These are phyloP conservation scores for Ips nitidus DNA, from an alignment of 1,140 invertebrate species.

Conservation along the genomic window DNA sequence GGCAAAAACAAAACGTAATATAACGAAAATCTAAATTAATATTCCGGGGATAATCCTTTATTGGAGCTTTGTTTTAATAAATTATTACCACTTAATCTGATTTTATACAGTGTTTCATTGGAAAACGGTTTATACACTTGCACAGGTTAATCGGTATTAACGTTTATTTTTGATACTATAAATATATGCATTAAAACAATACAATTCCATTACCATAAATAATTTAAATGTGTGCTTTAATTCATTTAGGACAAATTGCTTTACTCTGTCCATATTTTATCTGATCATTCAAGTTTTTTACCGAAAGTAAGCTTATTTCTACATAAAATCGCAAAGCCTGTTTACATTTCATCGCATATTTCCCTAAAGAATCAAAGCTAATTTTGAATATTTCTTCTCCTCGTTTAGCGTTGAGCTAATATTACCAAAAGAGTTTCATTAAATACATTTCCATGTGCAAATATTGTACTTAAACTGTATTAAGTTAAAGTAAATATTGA, in stretches of 20 bases:
- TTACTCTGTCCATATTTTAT: too few species aligned
- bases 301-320: conserved; percentile 12
- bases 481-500: conserved; percentile 35
- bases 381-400: conserved; percentile 30
- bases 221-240: too few species aligned
- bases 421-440: conserved; percentile 40
- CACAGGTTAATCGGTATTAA: too few species aligned
- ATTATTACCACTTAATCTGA: conserved; percentile 8
- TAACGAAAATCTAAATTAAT: conserved; percentile 32
- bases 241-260: too few species aligned
- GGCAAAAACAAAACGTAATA: conserved; percentile 27
- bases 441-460: conserved; percentile 37
- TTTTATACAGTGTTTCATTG: neutral
- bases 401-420: conserved; percentile 34
- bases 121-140: too few species aligned
- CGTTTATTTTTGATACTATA: too few species aligned
- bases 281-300: neutral
- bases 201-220: too few species aligned
- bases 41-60: conserved; percentile 12
- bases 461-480: conserved; percentile 39
- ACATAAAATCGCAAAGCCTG: conserved; percentile 16
- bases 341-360: conserved; percentile 22
- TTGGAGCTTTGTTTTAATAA: conserved; percentile 19
- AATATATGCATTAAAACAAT: too few species aligned
- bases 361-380: conserved; percentile 29